phyloP scores from a whole-genome alignment of 2,888 invertebrate genomes.

The Endotricha flammealis region DNA sequence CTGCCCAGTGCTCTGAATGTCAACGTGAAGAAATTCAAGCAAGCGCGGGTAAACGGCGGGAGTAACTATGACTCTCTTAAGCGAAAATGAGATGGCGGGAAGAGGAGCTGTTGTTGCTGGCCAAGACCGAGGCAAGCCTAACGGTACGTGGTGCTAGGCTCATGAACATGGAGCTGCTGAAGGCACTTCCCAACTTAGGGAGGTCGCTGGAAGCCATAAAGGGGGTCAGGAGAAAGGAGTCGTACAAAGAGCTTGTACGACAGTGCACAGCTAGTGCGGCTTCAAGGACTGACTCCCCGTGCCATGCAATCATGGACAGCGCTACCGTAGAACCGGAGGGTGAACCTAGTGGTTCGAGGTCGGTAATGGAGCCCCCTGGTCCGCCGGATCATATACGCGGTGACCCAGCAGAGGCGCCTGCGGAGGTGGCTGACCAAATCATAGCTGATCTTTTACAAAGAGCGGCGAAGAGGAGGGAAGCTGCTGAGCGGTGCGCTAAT shows the following conservation, averaged over 20 bases:
- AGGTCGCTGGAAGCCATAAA: neutral
- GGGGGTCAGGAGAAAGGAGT: neutral
- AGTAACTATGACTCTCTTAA: neutral
- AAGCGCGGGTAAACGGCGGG: neutral
- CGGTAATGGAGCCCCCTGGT: too few relatives aligned
- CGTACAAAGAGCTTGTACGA: neutral
- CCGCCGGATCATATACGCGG: too few relatives aligned
- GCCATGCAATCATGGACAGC: neutral
- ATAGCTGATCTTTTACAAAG: too few relatives aligned
- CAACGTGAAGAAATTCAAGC: slow-evolving; percentile 14
- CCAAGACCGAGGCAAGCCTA: neutral
- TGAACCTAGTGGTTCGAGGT: too few relatives aligned
- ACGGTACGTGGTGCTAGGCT: neutral
- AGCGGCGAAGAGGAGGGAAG: too few relatives aligned
- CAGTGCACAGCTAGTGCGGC: neutral
- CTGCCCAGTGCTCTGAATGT: slow-evolving; percentile 18
- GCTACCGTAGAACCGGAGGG: too few relatives aligned
- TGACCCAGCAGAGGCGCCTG: too few relatives aligned
- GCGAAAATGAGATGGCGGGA: neutral
- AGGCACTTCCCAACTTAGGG: neutral
- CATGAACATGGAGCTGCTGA: neutral
- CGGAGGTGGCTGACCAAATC: too few relatives aligned
- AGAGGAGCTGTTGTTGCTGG: neutral
- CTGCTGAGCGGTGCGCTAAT: neutral
- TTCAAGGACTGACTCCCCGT: neutral